phyloP scores from a whole-genome alignment of 2,888 invertebrate genomes.

The Folsomia manolachei region DNA sequence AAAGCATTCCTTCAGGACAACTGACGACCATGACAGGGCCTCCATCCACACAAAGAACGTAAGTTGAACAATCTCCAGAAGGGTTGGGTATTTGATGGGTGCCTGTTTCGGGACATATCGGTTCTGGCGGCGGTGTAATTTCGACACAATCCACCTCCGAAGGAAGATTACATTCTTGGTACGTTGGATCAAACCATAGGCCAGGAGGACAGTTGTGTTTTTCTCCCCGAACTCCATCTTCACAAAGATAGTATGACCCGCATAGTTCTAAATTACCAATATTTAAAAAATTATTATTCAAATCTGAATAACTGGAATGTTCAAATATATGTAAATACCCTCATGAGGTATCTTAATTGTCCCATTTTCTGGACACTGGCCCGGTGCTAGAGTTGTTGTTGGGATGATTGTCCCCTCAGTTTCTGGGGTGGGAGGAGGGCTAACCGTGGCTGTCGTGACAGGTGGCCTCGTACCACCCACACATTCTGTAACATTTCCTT shows the following conservation, averaged over 20 bases:
- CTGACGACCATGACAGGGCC: neutral
- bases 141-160: neutral
- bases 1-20: neutral
- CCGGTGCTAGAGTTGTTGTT: no score
- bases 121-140: no score
- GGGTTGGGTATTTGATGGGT: neutral
- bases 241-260: neutral
- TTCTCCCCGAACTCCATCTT: neutral
- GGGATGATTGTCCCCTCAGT: constrained; percentile 2
- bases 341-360: neutral
- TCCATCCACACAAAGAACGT: neutral
- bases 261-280: neutral
- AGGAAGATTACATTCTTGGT: neutral
- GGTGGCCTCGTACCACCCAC: constrained; percentile 14
- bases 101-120: neutral
- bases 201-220: neutral
- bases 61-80: neutral
- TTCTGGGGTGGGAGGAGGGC: no score
- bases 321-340: neutral
- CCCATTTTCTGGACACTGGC: neutral
- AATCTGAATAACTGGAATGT: neutral
- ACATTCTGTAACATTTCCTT: constrained; percentile 12
- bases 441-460: neutral
- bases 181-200: neutral
- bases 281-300: neutral